Base-by-base conservation (phyloP, 2,113 vertebrate species). In the Pycnonotus jocosus region DNA sequence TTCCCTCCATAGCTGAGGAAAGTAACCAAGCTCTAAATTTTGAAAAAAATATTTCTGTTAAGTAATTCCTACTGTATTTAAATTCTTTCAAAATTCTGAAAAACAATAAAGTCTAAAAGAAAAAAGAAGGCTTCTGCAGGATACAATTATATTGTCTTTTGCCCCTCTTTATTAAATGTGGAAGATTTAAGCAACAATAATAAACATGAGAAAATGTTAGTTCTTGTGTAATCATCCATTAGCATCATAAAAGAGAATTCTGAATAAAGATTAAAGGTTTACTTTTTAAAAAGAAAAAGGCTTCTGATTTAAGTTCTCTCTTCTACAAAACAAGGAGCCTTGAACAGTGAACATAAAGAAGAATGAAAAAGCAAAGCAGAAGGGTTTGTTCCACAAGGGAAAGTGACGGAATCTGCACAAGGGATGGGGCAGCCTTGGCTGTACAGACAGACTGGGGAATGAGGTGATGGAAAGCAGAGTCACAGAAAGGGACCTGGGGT, bases 141-240 rank as follows among this genome's bases (percentile, higher is more conserved):
- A 82, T 94, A 54, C 74, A 94, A 73, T 91, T 96, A 91, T 88
- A 62, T 58, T 85, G 86, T 87, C 83, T 82, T 90, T 79, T 69
- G 76, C 83, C 80, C 88, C 16, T 84, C 17, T 92, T 86, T 92
- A 33, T 81, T 82, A 85, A 57, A 65, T 20, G 40, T 82, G 33
- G 40, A 89, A 91, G 66, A 79, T 66, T 87, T 58, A 21, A 92
- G 50, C 50, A 96, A 85, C 33, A 95, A 77, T 89, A 95, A 93
- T 91, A 95, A 95, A 94, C 74, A 91, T 53, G 57, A 84, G 40
- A 85, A 96, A 86, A 85, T 69, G 57, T 72, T 91, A 76, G 40
- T 91, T 93, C 58, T 57, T 90, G 45, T 77, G 30, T 77, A 88
- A 86, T 82, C 15, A 20, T 81, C 65, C 70, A 91, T 96, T 95